phyloP scores from a whole-genome alignment of 2,113 vertebrate species.

The Amphiprion ocellaris region DNA sequence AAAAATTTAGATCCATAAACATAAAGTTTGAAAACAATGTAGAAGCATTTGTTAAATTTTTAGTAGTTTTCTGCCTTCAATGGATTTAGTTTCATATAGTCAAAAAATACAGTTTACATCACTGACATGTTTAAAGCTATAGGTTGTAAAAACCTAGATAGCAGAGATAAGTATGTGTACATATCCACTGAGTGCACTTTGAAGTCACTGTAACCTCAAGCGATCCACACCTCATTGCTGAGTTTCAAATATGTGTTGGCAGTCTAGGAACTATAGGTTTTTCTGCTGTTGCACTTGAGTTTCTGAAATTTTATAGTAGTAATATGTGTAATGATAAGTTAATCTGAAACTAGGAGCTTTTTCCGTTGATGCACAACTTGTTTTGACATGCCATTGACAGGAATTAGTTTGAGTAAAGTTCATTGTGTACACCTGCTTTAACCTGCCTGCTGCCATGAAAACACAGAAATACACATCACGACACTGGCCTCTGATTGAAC shows the following conservation, averaged over 20 bases:
- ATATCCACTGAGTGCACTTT: background rate
- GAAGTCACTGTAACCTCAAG: constrained; percentile 10
- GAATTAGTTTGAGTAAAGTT: constrained; percentile 16
- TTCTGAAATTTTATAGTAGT: background rate
- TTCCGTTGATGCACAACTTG: background rate
- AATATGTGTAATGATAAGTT: background rate
- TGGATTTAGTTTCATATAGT: background rate
- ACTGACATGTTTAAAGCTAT: background rate
- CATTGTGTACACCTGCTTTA: constrained; percentile 6
- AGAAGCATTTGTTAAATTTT: too few relatives aligned
- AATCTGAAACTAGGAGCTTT: background rate
- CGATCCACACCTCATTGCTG: background rate
- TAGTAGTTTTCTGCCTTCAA: too few relatives aligned
- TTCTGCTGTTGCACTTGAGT: background rate
- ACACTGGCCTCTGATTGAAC: constrained; percentile 49
- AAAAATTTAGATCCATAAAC: constrained; percentile 9
- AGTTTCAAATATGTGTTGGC: background rate
- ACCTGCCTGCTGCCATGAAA: constrained; percentile 12
- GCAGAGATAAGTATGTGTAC: background rate
- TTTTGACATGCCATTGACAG: background rate
- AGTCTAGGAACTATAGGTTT: background rate
- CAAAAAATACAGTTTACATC: background rate
- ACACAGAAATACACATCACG: background rate
- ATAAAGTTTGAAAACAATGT: constrained; percentile 6
- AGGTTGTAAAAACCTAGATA: constrained; percentile 8